A percentile compares a stretch with the other conserved stretches of the same genome.
Conservation (phyloP, 1,140 invertebrate species). For the Ridgeia piscesae region DNA sequence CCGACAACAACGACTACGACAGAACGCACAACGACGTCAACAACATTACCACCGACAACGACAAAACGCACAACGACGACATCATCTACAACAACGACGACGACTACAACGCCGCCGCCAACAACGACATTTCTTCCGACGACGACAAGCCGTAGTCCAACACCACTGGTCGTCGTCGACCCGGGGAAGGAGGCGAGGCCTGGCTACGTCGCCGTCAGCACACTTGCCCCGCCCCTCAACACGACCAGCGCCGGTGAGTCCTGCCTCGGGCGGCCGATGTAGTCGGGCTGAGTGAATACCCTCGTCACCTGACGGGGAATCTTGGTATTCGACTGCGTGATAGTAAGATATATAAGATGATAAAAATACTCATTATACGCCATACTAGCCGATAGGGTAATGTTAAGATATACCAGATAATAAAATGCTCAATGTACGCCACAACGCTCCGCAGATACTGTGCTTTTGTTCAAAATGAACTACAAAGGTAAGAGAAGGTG, state of each 20-base stretch:
- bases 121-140: background rate
- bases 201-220: background rate
- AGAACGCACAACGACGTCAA: background rate
- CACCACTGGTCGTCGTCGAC: background rate
- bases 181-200: background rate
- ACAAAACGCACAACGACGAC: background rate
- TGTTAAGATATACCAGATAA: no score
- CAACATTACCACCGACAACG: background rate
- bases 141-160: background rate
- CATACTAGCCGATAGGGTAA: no score
- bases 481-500: no score
- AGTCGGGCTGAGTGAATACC: no score
- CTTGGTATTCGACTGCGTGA: no score
- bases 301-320: no score
- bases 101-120: constrained; percentile 11
- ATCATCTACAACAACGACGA: background rate
- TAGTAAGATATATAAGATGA: no score
- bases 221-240: background rate
- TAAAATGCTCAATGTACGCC: no score
- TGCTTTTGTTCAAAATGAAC: no score
- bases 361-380: no score
- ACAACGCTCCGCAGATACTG: no score
- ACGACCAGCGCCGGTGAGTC: background rate
- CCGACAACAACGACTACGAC: background rate
- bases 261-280: no score